A percentile compares a stretch with the other conserved stretches of the same genome.
Evolutionary conservation across 2,797 vertebrate genomes (phyloP).

Genomic region (Tolypeutes matacus): DNA sequence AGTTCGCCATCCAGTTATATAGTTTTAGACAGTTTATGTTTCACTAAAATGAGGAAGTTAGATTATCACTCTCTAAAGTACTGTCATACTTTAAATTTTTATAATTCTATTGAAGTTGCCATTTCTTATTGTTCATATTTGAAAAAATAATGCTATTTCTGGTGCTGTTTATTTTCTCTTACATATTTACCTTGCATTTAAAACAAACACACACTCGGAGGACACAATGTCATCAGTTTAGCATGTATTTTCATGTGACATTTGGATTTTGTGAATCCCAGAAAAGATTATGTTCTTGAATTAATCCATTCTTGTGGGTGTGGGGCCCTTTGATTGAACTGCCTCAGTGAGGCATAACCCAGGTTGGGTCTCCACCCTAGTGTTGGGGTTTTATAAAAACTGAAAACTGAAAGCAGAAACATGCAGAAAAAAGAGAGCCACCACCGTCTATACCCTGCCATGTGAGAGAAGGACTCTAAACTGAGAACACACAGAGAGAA

Average conservation of each 20-base stretch:
- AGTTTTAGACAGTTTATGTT: slow-evolving; percentile 38
- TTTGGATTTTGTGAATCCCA: too few relatives aligned
- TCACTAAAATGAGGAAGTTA: slow-evolving; percentile 34
- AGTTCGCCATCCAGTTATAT: background rate
- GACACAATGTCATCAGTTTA: background rate
- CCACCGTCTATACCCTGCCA: too few relatives aligned
- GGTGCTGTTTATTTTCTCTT: background rate
- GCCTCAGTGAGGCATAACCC: too few relatives aligned
- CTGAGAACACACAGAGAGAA: too few relatives aligned
- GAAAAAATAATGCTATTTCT: slow-evolving; percentile 23
- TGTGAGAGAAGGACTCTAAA: too few relatives aligned
- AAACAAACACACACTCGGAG: background rate
- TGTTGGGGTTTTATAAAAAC: too few relatives aligned
- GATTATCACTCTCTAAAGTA: slow-evolving; percentile 32
- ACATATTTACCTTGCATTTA: slow-evolving; percentile 24
- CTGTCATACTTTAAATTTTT: slow-evolving; percentile 34
- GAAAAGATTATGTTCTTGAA: too few relatives aligned
- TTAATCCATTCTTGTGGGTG: too few relatives aligned
- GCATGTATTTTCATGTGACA: background rate
- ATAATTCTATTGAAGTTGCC: slow-evolving; percentile 9
- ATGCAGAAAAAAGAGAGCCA: too few relatives aligned
- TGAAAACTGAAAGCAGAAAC: too few relatives aligned
- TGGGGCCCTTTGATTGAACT: too few relatives aligned
- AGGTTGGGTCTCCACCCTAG: too few relatives aligned
- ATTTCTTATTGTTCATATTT: slow-evolving; percentile 30